phyloP scores from a whole-genome alignment of 2,113 vertebrate genomes.

The Entelurus aequoreus region DNA sequence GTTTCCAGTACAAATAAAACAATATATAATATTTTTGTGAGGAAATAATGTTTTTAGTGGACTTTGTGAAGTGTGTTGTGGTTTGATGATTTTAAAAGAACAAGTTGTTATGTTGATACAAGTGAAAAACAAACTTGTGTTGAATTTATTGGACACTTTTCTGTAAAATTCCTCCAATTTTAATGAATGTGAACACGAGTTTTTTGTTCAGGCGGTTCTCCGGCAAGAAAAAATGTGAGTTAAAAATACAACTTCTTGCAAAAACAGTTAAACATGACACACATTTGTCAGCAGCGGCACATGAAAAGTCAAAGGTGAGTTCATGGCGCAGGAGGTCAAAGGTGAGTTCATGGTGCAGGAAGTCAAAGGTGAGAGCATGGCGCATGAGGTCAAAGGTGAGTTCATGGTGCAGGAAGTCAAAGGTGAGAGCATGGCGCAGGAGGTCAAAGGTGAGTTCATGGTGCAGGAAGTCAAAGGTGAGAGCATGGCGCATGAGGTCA shows the following conservation, averaged over 20 bases:
- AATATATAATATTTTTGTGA: no score
- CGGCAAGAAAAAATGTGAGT: conserved; percentile 50
- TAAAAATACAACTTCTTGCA: conserved; percentile 61
- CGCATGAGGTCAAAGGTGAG: conserved; percentile 20
- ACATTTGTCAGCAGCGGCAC: conserved; percentile 62
- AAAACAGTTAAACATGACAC: conserved; percentile 55
- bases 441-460: conserved; percentile 34
- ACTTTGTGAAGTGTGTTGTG: no score
- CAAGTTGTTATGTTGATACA: no score
- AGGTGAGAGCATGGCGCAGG: conserved; percentile 27
- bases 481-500: no score
- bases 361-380: no score
- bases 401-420: conserved; percentile 23
- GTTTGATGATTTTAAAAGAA: no score
- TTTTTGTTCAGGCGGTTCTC: conserved; percentile 50
- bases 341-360: conserved; percentile 34
- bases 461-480: no score
- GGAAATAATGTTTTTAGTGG: no score
- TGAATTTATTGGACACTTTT: not conserved
- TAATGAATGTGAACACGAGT: conserved; percentile 1
- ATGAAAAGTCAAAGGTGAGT: conserved; percentile 26
- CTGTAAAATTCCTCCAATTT: not conserved
- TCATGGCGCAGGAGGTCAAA: conserved; percentile 26
- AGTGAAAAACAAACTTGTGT: no score
- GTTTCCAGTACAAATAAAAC: no score